Base-by-base conservation (phyloP, 2,797 vertebrate genomes). In the Oryzias sinensis region DNA sequence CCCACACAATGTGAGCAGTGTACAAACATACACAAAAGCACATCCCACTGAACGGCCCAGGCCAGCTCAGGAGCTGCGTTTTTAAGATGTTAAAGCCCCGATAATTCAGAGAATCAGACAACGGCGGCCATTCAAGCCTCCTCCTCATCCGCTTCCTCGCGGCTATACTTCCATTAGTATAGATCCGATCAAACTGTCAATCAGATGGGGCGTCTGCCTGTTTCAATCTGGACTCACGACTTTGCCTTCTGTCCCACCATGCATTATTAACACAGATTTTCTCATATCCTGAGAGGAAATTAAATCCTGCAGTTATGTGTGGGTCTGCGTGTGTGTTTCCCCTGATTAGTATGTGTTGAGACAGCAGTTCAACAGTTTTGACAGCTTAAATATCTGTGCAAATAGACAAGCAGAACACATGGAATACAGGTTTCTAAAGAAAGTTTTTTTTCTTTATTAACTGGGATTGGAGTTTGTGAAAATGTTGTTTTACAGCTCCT, bases 281-380 rank as follows among this genome's bases (percentile, higher is more conserved):
- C 82, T 87, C 85, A 91, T 91, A 90, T 91, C 91, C 90, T 82
- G 85, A 66, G 56, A 90, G 90, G 91, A 92, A 90, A 91, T 92
- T 72, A 91, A 91, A 87, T 73, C 70, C 72, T 24, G 56, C 64
- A 48, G 37, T 59, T 44, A 53, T 67, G 60, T 62, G 53, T 49
- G 37, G 6, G 52, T 64, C 3, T 50, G 33, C 51, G 18, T 53
- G 44, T 62, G n/a, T 68, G 48, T 41, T 33, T 46, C 55, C 33
- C 33, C 33, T 13, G 53, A 70, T 80, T 37, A 55, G 43, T 62
- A 66, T 72, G 70, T 68, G 57, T 63, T 53, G 57, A 58, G 58
- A 42, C 59, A 53, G 46, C 60, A 62, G 37, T 61, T 73, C 46
- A 43, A 49, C 53, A 50, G 14, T 68, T 33, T 59, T 76, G 51